Percentiles rank a stretch among this genome's conserved stretches.
Evolutionary conservation across 2,797 vertebrate genomes (phyloP).

Genomic region (Bradypus variegatus): DNA sequence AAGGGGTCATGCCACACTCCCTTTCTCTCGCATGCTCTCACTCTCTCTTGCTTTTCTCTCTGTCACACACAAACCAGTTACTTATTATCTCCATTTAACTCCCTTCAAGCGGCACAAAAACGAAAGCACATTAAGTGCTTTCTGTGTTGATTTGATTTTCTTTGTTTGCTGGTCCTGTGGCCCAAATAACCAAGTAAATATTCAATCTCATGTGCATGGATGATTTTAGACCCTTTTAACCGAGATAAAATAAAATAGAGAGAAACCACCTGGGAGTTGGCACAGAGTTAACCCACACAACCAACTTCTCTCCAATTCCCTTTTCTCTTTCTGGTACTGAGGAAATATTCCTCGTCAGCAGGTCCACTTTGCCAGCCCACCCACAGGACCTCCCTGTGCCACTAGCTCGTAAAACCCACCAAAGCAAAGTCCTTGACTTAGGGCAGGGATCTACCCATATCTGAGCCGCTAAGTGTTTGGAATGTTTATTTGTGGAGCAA

Average conservation of each 20-base stretch:
- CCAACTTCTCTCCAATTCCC: background rate
- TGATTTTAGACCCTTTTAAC: constrained; percentile 48
- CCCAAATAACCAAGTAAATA: background rate
- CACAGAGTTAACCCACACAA: background rate
- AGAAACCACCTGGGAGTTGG: constrained; percentile 9
- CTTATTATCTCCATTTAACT: constrained; percentile 25
- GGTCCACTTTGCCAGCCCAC: accelerated
- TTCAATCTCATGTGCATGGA: constrained; percentile 22
- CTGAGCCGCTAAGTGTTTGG: background rate
- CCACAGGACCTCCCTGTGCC: background rate
- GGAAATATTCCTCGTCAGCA: background rate
- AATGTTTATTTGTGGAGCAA: background rate
- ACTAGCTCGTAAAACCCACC: background rate
- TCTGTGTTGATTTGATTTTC: constrained; percentile 24
- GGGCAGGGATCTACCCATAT: background rate
- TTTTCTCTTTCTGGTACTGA: background rate
- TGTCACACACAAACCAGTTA: background rate
- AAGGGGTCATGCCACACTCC: background rate
- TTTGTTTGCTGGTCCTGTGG: background rate
- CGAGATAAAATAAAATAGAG: constrained; percentile 26
- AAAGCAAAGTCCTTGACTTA: background rate
- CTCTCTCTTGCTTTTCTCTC: background rate
- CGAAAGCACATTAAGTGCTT: background rate
- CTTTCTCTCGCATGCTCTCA: background rate
- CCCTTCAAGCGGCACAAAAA: constrained; percentile 21